phyloP scores from a whole-genome alignment of 1,140 invertebrate species.

The Popillia japonica region DNA sequence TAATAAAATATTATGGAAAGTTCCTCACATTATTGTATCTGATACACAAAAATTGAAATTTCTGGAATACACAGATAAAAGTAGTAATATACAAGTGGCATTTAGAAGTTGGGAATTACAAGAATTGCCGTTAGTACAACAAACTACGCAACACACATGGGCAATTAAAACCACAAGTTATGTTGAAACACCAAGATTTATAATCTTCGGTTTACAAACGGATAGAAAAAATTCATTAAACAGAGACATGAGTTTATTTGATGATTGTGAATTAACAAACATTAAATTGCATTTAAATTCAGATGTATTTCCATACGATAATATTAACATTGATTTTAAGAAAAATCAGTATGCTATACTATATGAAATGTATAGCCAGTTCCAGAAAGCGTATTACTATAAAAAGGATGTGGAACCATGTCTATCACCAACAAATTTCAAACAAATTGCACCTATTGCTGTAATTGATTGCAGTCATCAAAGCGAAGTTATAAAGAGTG shows the following conservation, averaged over 20 bases:
- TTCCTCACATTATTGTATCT: slow-evolving; percentile 40
- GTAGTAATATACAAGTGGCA: slow-evolving; percentile 41
- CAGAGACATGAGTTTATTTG: slow-evolving; percentile 38
- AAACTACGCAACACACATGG: slow-evolving; percentile 19
- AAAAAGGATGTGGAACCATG: slow-evolving; percentile 39
- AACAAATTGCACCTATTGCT: slow-evolving; percentile 44
- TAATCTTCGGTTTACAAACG: slow-evolving; percentile 48
- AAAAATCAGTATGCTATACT: slow-evolving; percentile 18
- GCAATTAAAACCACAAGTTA: slow-evolving; percentile 21
- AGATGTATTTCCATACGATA: slow-evolving; percentile 39
- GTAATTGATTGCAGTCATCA: slow-evolving; percentile 52
- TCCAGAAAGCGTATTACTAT: slow-evolving; percentile 51
- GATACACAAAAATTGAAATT: slow-evolving; percentile 45
- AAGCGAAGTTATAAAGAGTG: slow-evolving; percentile 47
- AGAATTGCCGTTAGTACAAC: slow-evolving; percentile 47
- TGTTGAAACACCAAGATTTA: slow-evolving; percentile 45
- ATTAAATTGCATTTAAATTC: slow-evolving; percentile 38
- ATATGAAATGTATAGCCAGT: slow-evolving; percentile 52
- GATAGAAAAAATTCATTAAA: slow-evolving; percentile 9
- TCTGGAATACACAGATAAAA: slow-evolving; percentile 41
- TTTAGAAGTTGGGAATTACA: slow-evolving; percentile 43
- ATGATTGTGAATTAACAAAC: slow-evolving; percentile 40
- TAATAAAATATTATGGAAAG: slow-evolving; percentile 42
- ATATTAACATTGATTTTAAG: slow-evolving; percentile 38
- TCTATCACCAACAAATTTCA: slow-evolving; percentile 33